A percentile compares a stretch with the other conserved stretches of the same genome.
These are phyloP conservation scores for Cynocephalus volans DNA, from an alignment of 2,113 vertebrate species.

Conservation along the genomic window DNA sequence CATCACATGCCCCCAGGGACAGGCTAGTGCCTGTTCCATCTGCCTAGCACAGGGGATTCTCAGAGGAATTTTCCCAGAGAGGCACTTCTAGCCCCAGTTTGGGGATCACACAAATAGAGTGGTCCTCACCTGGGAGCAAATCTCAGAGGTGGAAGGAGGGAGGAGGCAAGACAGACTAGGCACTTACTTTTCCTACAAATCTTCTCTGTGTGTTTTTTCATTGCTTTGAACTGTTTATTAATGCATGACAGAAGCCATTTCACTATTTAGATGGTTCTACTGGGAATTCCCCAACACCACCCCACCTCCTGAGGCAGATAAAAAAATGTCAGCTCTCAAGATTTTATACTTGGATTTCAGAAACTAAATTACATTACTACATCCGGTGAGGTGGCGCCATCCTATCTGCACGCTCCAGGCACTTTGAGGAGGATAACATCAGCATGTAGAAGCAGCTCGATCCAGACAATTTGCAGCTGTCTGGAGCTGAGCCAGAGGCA, in stretches of 20 bases:
- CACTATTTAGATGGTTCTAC: constrained; percentile 76
- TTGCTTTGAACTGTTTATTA: constrained; percentile 73
- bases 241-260: constrained; percentile 82
- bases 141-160: neutral
- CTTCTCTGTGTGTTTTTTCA: constrained; percentile 61
- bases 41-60: neutral
- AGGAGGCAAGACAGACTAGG: neutral
- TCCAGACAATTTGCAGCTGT: constrained; percentile 77
- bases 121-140: neutral
- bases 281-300: constrained; percentile 72
- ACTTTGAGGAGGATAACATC: constrained; percentile 79
- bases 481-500: constrained; percentile 62
- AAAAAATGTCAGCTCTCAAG: constrained; percentile 81
- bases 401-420: constrained; percentile 77
- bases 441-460: constrained; percentile 55
- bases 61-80: neutral
- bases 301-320: constrained; percentile 58
- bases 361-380: constrained; percentile 86
- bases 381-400: constrained; percentile 78
- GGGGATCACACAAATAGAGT: neutral
- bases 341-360: constrained; percentile 84
- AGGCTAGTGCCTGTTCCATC: neutral
- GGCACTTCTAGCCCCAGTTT: neutral
- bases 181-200: constrained; percentile 69
- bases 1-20: neutral